phyloP scores from a whole-genome alignment of 2,888 invertebrate genomes.

The Agrilus cyanescens region DNA sequence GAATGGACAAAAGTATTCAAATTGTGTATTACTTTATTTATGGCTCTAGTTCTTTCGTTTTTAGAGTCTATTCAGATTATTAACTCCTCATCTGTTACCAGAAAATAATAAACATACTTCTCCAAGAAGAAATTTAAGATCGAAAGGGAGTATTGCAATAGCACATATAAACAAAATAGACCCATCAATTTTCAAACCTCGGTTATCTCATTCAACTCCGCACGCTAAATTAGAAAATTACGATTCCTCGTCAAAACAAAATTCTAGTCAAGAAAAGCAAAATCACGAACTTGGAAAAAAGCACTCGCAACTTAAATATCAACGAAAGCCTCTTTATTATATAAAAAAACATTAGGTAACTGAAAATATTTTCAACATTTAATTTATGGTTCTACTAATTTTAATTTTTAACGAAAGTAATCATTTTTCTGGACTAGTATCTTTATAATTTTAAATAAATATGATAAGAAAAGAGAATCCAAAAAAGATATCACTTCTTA shows the following conservation, averaged over 20 bases:
- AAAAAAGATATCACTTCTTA: not conserved
- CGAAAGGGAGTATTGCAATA: constrained; percentile 6
- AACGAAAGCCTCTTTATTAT: constrained; percentile 9
- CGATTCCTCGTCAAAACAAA: constrained; percentile 3
- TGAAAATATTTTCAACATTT: not conserved
- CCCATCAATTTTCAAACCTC: constrained; percentile 28
- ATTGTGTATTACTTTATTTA: too few relatives aligned
- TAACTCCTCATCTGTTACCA: constrained; percentile 20
- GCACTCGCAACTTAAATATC: constrained; percentile 1
- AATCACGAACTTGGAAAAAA: not conserved
- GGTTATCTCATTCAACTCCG: not conserved
- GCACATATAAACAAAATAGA: constrained; percentile 19
- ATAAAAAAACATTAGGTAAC: constrained; percentile 7
- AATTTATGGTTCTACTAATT: not conserved
- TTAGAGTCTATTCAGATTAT: constrained; percentile 21
- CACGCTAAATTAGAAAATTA: not conserved
- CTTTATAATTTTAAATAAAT: too few relatives aligned
- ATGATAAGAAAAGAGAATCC: not conserved
- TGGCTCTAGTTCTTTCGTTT: not conserved
- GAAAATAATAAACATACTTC: constrained; percentile 15
- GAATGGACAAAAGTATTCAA: constrained; percentile 47
- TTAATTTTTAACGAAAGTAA: too few relatives aligned
- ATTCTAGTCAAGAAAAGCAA: constrained; percentile 5
- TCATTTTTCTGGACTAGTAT: too few relatives aligned
- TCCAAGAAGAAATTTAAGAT: too few relatives aligned